Evolutionary conservation across 2,888 invertebrate genomes (phyloP).

Genomic region (Muschampia plurimacula): DNA sequence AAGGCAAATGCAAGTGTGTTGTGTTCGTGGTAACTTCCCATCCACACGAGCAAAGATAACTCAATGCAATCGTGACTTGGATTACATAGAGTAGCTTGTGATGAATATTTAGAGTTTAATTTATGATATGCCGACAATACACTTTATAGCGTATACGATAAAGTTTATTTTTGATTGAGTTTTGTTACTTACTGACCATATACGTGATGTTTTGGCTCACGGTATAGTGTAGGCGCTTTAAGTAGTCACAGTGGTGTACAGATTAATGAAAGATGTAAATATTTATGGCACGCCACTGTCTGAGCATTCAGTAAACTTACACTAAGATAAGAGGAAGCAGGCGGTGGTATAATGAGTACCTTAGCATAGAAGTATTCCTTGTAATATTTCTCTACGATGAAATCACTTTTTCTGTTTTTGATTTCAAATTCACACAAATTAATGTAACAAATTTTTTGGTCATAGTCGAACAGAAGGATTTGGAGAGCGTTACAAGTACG

Average conservation of each 20-base stretch:
- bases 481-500: conserved; percentile 93
- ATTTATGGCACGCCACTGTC: conserved; percentile 59
- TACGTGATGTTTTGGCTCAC: not conserved
- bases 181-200: not conserved
- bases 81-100: conserved; percentile 18
- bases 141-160: not conserved
- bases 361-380: too few relatives aligned
- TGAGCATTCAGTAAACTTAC: not conserved
- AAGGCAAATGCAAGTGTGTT: not conserved
- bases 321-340: not conserved
- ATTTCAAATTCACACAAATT: not conserved
- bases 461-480: conserved; percentile 90
- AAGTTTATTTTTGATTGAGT: not conserved
- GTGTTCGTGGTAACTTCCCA: not conserved
- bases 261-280: conserved; percentile 53
- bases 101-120: conserved; percentile 17
- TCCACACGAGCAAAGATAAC: conserved; percentile 3
- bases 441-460: conserved; percentile 47
- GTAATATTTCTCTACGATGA: too few relatives aligned
- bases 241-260: not conserved
- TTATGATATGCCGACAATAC: not conserved
- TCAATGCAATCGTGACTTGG: conserved; percentile 27
- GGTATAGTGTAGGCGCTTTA: conserved; percentile 3
- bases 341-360: not conserved
- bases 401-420: not conserved